Evolutionary conservation across 2,888 invertebrate species (phyloP).

Genomic region (Nomada ruficornis): DNA sequence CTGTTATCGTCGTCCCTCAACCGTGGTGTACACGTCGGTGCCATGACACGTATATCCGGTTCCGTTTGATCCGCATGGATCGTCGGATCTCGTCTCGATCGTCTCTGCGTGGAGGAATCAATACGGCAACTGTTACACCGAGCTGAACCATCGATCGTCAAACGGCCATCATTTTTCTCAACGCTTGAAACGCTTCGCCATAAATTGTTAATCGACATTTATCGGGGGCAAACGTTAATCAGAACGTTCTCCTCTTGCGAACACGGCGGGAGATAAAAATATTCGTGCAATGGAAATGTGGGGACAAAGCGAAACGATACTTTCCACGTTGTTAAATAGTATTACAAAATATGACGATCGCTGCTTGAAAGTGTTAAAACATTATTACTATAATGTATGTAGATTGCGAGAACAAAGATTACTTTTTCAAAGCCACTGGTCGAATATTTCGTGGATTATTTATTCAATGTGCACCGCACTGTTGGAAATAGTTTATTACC

Average conservation of each 20-base stretch:
- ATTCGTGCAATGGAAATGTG: no score
- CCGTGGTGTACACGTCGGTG: constrained; percentile 45
- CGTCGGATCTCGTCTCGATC: constrained; percentile 24
- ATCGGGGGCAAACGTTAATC: not conserved
- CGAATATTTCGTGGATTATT: no score
- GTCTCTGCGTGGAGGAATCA: not conserved
- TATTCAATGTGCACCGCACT: no score
- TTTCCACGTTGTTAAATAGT: no score
- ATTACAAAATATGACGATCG: no score
- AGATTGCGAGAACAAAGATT: no score
- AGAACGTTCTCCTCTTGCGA: not conserved
- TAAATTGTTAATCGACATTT: not conserved
- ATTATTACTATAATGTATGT: no score
- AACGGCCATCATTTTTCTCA: not conserved
- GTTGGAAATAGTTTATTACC: no score
- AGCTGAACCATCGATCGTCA: not conserved
- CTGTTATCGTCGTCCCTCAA: constrained; percentile 44
- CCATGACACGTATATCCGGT: constrained; percentile 38
- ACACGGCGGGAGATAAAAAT: no score
- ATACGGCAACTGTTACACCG: not conserved
- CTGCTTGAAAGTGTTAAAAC: no score
- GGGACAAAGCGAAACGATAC: no score
- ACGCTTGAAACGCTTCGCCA: not conserved
- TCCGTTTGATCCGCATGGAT: constrained; percentile 7
- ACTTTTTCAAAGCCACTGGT: no score